Evolutionary conservation across 92 coral and sea anemone genomes (phyloP).

Genomic region (Heliopora coerulea): DNA sequence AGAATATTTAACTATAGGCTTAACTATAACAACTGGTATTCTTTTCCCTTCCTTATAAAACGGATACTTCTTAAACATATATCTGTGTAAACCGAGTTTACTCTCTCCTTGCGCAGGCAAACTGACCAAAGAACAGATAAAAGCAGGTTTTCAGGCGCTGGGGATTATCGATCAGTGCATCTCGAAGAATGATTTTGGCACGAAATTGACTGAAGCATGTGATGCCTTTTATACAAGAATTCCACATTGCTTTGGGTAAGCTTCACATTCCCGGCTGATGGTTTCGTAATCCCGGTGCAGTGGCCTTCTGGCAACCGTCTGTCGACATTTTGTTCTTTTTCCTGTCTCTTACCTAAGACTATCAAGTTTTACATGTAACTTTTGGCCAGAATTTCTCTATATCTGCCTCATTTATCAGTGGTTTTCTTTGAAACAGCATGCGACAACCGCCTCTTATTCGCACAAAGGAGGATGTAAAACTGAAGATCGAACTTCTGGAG

Average conservation of each 20-base stretch:
- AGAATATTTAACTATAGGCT: too few species aligned
- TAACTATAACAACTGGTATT: too few species aligned
- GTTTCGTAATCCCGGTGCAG: too few species aligned
- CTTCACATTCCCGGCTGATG: too few species aligned
- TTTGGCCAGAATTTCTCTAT: neutral
- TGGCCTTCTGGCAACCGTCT: too few species aligned
- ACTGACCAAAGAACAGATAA: conserved; percentile 91
- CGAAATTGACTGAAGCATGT: conserved; percentile 82
- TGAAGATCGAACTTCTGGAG: conserved; percentile 82
- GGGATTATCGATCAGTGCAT: conserved; percentile 85
- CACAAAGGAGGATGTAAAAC: conserved; percentile 82
- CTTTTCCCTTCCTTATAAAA: too few species aligned
- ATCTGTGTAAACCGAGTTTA: too few species aligned
- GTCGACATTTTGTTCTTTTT: too few species aligned
- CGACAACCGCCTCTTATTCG: conserved; percentile 89
- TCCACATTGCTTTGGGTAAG: conserved; percentile 97
- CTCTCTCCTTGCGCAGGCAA: conserved; percentile 57
- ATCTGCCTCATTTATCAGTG: neutral
- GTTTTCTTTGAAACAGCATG: conserved; percentile 51
- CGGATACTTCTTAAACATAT: too few species aligned
- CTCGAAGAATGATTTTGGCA: conserved; percentile 68
- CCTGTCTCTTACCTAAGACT: too few species aligned
- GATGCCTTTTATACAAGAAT: conserved; percentile 94
- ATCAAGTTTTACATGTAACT: too few species aligned
- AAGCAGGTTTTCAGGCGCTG: conserved; percentile 88